Conservation (phyloP, 2,797 vertebrate genomes). For the Parauchenoglanis punctatus region DNA sequence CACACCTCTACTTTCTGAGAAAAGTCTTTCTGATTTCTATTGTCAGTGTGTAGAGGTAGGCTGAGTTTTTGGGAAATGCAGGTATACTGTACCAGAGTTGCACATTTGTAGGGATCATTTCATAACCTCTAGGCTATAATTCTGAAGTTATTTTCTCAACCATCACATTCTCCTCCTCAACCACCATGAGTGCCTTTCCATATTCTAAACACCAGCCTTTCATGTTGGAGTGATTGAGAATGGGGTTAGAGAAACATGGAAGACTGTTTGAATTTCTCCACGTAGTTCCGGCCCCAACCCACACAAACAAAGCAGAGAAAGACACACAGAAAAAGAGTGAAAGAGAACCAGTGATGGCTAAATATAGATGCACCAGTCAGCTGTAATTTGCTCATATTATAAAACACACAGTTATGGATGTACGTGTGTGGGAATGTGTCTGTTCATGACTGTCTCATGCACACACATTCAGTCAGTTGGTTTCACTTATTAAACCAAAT, state of each 20-base stretch:
- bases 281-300: constrained; percentile 53
- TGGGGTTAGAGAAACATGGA: constrained; percentile 58
- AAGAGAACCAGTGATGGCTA: constrained; percentile 45
- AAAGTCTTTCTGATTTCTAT: constrained; percentile 7
- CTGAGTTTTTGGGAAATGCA: constrained; percentile 29
- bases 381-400: constrained; percentile 62
- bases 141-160: constrained; percentile 69
- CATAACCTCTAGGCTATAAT: constrained; percentile 58
- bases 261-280: constrained; percentile 65
- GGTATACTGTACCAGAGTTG: constrained; percentile 61
- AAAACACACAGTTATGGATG: constrained; percentile 55
- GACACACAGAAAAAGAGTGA: constrained; percentile 38
- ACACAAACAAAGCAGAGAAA: constrained; percentile 51
- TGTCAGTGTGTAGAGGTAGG: constrained; percentile 55
- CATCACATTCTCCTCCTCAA: constrained; percentile 58
- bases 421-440: constrained; percentile 42
- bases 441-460: constrained; percentile 25
- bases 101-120: constrained; percentile 56
- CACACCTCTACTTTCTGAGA: background rate
- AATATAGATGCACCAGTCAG: constrained; percentile 65
- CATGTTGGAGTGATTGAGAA: constrained; percentile 53
- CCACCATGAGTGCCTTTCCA: constrained; percentile 51
- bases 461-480: constrained; percentile 62
- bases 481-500: constrained; percentile 73
- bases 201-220: constrained; percentile 58